Conservation (phyloP, 2,888 invertebrate species). For the Prosapia bicincta region DNA sequence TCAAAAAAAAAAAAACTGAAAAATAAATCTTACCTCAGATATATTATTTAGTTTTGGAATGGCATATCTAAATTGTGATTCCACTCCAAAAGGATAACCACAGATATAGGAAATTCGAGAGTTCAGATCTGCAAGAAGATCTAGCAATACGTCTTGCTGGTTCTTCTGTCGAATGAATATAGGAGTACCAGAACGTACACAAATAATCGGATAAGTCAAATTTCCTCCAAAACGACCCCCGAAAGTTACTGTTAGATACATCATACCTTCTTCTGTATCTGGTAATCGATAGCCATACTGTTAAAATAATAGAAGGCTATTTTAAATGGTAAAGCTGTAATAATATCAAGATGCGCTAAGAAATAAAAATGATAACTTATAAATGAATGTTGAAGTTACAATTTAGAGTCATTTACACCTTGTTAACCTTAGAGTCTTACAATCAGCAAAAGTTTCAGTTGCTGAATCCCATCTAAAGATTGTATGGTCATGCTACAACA, state of each 20-base stretch:
- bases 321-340: no score
- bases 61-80: constrained; percentile 12
- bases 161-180: constrained; percentile 12
- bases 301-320: not conserved
- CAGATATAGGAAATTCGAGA: constrained; percentile 20
- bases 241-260: constrained; percentile 32
- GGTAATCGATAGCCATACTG: constrained; percentile 35
- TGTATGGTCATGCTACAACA: no score
- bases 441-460: no score
- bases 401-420: no score
- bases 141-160: constrained; percentile 9
- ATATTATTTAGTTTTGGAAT: constrained; percentile 13
- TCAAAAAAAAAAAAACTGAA: no score
- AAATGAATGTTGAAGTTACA: no score
- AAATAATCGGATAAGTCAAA: constrained; percentile 30
- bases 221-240: constrained; percentile 16
- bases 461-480: no score
- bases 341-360: no score
- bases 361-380: no score
- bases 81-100: constrained; percentile 19
- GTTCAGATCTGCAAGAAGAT: constrained; percentile 23
- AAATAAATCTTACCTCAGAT: not conserved
- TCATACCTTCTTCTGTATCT: constrained; percentile 26
- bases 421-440: no score
- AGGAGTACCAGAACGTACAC: constrained; percentile 23